Evolutionary conservation across 2,113 vertebrate species (phyloP).

Genomic region (Myotis davidii): DNA sequence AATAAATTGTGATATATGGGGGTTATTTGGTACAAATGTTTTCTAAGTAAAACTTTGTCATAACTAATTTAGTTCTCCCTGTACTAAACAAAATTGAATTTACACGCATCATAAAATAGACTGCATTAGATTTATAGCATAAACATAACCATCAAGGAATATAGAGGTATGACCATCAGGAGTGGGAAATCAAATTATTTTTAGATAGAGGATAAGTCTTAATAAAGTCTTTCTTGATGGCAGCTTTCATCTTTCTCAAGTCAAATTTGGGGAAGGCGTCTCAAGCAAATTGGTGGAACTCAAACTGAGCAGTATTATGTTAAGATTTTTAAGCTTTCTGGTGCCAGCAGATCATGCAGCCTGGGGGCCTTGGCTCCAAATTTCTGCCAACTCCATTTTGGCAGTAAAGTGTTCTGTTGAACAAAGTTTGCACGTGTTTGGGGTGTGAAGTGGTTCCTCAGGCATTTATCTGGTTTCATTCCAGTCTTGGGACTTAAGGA

Average conservation of each 20-base stretch:
- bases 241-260: conserved; percentile 37
- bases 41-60: conserved; percentile 41
- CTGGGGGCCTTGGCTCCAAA: conserved; percentile 74
- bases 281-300: conserved; percentile 59
- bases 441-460: conserved; percentile 76
- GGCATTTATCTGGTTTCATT: conserved; percentile 72
- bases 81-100: conserved; percentile 28
- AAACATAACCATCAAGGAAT: conserved; percentile 31
- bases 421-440: conserved; percentile 81
- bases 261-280: conserved; percentile 51
- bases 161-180: conserved; percentile 44
- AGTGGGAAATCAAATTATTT: conserved; percentile 60
- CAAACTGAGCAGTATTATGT: conserved; percentile 63
- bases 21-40: conserved; percentile 49
- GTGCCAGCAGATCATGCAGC: conserved; percentile 73
- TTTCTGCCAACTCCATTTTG: conserved; percentile 79
- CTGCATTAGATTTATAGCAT: conserved; percentile 31
- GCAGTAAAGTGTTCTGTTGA: conserved; percentile 78
- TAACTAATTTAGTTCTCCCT: conserved; percentile 47
- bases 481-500: conserved; percentile 63
- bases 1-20: conserved; percentile 25
- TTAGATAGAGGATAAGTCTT: conserved; percentile 54
- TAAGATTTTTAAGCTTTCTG: conserved; percentile 65
- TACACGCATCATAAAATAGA: conserved; percentile 51
- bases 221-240: conserved; percentile 56